Conservation (phyloP, 2,113 vertebrate genomes). For the Narcine bancroftii region DNA sequence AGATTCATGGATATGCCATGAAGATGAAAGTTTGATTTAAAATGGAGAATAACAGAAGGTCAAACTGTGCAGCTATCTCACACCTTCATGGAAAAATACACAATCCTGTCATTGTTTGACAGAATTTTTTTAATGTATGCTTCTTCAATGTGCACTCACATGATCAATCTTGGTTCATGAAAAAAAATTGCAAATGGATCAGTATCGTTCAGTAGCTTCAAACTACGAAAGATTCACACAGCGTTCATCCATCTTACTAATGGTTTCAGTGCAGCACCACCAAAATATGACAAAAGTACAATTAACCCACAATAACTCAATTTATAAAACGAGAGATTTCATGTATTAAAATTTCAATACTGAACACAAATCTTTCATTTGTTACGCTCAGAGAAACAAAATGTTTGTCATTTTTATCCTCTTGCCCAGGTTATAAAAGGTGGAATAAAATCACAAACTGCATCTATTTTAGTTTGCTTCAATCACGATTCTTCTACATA, state of each 20-base stretch:
- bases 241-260: neutral
- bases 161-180: neutral
- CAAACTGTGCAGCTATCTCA: neutral
- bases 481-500: neutral
- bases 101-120: neutral
- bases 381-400: neutral
- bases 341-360: neutral
- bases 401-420: neutral
- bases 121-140: neutral
- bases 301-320: neutral
- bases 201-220: neutral
- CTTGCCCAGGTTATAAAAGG: neutral
- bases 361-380: neutral
- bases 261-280: neutral
- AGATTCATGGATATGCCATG: neutral
- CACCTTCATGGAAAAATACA: neutral
- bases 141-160: neutral
- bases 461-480: neutral
- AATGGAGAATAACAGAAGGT: neutral
- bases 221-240: neutral
- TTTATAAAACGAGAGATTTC: neutral
- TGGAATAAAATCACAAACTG: neutral
- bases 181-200: neutral
- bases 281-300: neutral
- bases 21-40: neutral